Conservation (phyloP, 1,140 invertebrate species). For the Microvelia longipes region DNA sequence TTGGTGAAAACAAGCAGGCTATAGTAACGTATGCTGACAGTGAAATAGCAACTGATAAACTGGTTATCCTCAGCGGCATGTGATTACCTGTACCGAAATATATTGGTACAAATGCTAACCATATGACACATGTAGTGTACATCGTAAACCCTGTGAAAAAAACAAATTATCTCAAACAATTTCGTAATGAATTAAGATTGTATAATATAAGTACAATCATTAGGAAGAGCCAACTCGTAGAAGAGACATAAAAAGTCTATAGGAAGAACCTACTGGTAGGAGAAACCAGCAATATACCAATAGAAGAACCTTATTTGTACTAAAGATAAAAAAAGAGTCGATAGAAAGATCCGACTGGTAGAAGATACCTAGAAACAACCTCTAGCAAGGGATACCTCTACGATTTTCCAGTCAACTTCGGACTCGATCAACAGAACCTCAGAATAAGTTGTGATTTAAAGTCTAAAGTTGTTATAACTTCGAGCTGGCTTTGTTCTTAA, state of each 20-base stretch:
- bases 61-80: conserved; percentile 56
- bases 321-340: too few relatives aligned
- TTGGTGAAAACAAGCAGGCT: conserved; percentile 60
- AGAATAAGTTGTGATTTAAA: too few relatives aligned
- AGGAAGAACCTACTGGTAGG: too few relatives aligned
- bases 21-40: conserved; percentile 63
- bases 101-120: conserved; percentile 53
- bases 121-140: conserved; percentile 60
- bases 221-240: not conserved
- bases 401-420: too few relatives aligned
- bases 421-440: too few relatives aligned
- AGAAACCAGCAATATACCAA: not conserved
- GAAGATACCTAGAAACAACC: too few relatives aligned
- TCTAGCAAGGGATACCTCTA: too few relatives aligned
- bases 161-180: conserved; percentile 3
- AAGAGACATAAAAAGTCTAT: too few relatives aligned
- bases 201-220: not conserved
- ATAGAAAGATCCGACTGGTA: too few relatives aligned
- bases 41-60: conserved; percentile 60
- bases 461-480: too few relatives aligned
- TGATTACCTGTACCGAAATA: conserved; percentile 52
- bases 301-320: too few relatives aligned
- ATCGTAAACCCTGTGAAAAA: conserved; percentile 42
- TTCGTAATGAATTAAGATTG: not conserved
- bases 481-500: too few relatives aligned